Conservation (phyloP, 2,797 vertebrate species). For the Mormyrops boulengeri region DNA sequence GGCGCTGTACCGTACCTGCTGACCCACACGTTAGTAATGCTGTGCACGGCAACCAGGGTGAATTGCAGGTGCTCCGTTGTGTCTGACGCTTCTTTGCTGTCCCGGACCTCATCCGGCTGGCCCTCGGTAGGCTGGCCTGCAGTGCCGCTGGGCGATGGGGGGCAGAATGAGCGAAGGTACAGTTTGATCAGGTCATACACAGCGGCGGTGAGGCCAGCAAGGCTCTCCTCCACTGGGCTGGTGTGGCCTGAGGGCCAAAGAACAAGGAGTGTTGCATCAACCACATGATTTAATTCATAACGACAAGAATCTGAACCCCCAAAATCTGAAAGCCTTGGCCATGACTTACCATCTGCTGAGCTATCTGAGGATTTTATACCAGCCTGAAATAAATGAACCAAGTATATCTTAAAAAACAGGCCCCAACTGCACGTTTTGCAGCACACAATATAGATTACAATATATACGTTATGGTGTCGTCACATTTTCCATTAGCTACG, state of each 20-base stretch:
- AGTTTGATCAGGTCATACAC: slow-evolving; percentile 78
- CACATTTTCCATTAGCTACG: slow-evolving; percentile 28
- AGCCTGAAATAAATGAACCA: slow-evolving; percentile 50
- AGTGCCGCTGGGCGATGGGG: slow-evolving; percentile 27
- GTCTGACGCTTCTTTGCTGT: slow-evolving; percentile 75
- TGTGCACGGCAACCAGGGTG: slow-evolving; percentile 83
- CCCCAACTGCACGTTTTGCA: background rate
- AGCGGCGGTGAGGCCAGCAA: slow-evolving; percentile 73
- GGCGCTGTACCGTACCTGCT: slow-evolving; percentile 69
- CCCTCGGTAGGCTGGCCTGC: slow-evolving; percentile 28
- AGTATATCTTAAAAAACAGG: background rate
- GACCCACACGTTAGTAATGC: slow-evolving; percentile 81
- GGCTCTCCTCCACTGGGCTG: slow-evolving; percentile 68
- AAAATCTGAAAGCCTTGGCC: background rate
- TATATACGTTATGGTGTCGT: background rate
- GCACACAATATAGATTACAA: slow-evolving; percentile 13
- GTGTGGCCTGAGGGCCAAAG: slow-evolving; percentile 55
- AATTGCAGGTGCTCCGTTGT: slow-evolving; percentile 89
- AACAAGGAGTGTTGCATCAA: background rate
- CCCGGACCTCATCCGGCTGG: slow-evolving; percentile 34
- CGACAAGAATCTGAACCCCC: too few species aligned
- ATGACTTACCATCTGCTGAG: slow-evolving; percentile 58
- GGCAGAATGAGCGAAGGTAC: slow-evolving; percentile 69
- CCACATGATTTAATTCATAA: background rate
- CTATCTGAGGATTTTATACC: slow-evolving; percentile 58